Evolutionary conservation across 2,888 invertebrate species (phyloP).

Genomic region (Drosophila cyrtoloma): DNA sequence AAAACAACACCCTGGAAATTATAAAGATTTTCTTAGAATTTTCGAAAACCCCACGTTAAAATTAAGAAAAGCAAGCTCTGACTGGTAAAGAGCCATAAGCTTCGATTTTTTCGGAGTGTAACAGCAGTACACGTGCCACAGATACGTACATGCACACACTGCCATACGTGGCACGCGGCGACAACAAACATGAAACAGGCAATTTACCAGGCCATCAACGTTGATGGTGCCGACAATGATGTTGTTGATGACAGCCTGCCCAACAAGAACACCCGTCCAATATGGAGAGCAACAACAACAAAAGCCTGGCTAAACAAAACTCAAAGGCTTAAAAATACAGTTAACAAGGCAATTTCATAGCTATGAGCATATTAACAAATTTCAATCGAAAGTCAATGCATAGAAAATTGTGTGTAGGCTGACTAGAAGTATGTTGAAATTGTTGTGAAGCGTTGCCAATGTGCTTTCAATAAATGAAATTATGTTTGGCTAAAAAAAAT

Average conservation of each 20-base stretch:
- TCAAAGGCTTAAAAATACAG: constrained; percentile 9
- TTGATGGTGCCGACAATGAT: constrained; percentile 78
- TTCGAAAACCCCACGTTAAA: background rate
- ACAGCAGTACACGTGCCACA: constrained; percentile 23
- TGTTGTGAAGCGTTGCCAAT: background rate
- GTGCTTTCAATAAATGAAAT: background rate
- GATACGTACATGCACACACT: constrained; percentile 1
- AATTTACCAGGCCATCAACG: constrained; percentile 83
- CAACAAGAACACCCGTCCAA: constrained; percentile 69
- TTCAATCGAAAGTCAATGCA: background rate
- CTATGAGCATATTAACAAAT: constrained; percentile 1
- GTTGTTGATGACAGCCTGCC: constrained; percentile 72
- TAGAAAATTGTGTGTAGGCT: background rate
- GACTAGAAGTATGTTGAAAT: background rate
- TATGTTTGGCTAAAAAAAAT: background rate
- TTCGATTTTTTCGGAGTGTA: background rate
- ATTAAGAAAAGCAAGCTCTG: background rate
- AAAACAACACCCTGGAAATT: background rate
- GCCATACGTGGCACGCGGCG: constrained; percentile 47
- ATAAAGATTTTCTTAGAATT: background rate
- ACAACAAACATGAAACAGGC: constrained; percentile 75
- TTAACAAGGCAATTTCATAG: constrained; percentile 25
- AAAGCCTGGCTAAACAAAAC: constrained; percentile 30
- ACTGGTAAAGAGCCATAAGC: background rate
- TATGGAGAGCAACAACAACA: constrained; percentile 39